These are phyloP conservation scores for Chironomus tentans DNA, from an alignment of 2,888 invertebrate species.

Conservation along the genomic window DNA sequence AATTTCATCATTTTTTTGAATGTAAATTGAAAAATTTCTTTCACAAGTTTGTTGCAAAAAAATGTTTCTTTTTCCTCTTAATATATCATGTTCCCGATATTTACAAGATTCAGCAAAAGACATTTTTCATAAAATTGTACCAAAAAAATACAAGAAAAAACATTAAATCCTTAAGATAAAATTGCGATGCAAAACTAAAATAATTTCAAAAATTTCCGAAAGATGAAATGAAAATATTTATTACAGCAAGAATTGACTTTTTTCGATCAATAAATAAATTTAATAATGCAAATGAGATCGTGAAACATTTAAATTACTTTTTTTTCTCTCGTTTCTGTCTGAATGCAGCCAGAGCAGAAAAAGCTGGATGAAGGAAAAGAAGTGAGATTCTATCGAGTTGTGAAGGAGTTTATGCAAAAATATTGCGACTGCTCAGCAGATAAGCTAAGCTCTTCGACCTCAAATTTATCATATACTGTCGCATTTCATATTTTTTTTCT, in stretches of 20 bases:
- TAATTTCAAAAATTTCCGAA: too few species aligned
- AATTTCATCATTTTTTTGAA: too few species aligned
- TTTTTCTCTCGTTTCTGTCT: neutral
- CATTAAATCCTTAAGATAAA: too few species aligned
- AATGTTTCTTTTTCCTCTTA: too few species aligned
- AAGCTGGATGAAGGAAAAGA: neutral
- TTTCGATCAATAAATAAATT: neutral
- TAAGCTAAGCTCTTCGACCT: constrained; percentile 4
- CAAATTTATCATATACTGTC: neutral
- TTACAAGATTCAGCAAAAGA: too few species aligned
- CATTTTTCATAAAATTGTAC: too few species aligned
- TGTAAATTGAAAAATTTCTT: too few species aligned
- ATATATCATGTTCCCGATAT: too few species aligned
- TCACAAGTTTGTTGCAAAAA: too few species aligned
- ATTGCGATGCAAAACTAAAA: too few species aligned
- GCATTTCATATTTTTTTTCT: neutral
- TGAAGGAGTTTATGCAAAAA: too few species aligned
- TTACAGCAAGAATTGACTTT: neutral
- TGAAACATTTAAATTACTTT: constrained; percentile 12
- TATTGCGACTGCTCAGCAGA: neutral
- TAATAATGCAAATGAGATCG: constrained; percentile 17
- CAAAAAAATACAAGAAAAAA: too few species aligned
- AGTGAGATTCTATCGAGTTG: neutral
- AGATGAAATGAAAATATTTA: neutral
- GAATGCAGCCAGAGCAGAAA: neutral